phyloP scores from a whole-genome alignment of 1,140 invertebrate species.

The Brachionus plicatilis region DNA sequence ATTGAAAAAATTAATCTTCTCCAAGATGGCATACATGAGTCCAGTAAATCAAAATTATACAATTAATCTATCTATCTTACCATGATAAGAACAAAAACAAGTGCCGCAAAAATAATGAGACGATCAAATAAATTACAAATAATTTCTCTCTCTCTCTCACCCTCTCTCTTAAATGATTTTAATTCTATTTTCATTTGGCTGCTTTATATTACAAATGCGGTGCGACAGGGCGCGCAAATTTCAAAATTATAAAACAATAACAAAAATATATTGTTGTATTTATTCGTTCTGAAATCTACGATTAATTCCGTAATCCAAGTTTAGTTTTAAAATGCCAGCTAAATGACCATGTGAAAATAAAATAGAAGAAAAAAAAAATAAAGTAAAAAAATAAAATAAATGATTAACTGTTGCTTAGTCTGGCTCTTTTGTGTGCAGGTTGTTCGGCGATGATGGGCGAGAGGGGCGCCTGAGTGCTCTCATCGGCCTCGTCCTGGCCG shows the following conservation, averaged over 20 bases:
- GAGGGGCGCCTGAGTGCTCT: not conserved
- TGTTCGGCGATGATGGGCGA: not conserved
- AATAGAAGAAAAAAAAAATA: not conserved
- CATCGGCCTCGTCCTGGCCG: not conserved
- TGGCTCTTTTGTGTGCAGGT: slow-evolving; percentile 8
- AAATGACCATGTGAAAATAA: not conserved
- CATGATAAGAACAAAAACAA: slow-evolving; percentile 42
- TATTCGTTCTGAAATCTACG: not conserved
- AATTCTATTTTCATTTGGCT: not conserved
- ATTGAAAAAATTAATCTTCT: not conserved
- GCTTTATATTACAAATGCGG: slow-evolving; percentile 64
- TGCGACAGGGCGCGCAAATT: not conserved
- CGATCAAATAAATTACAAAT: not conserved
- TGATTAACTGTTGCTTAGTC: slow-evolving; percentile 22
- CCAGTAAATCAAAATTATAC: slow-evolving; percentile 18
- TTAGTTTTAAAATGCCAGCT: not conserved
- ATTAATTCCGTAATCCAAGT: not conserved
- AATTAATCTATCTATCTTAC: not conserved
- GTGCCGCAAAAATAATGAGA: slow-evolving; percentile 38
- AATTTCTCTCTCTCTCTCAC: not conserved
- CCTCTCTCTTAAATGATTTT: not conserved
- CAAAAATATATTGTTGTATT: not conserved
- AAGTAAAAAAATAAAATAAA: not conserved
- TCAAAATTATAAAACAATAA: not conserved
- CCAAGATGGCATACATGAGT: not conserved